Base-by-base conservation (phyloP, 2,888 invertebrate species). In the Lasioglossum vierecki region DNA sequence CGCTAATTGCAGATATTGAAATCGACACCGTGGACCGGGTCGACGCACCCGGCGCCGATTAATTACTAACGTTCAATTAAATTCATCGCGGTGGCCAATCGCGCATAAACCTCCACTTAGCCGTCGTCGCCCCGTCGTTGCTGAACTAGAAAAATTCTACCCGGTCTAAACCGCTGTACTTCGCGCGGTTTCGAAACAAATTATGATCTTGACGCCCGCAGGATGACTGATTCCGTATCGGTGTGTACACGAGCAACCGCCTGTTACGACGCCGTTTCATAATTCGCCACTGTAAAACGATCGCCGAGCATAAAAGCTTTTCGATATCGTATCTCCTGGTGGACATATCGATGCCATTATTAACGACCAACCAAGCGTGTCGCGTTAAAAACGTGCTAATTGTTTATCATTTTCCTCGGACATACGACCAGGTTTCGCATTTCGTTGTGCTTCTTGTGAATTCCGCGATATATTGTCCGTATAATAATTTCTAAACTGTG, bases 41-140 rank as follows among this genome's bases (percentile, higher is more conserved):
- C 85, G 68, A 79, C 76, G 76, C 68, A 76, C 66, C 82, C 22
- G 18, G 68, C 57, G 73, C 82, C 85, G 75, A 83, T 85, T 86
- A 86, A 87, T 87, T 86, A 79, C 70, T 1, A 79, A 77, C 86
- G 83, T 87, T 86, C 86, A 78, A 80, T 86, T 87, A 85, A 78
- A 87, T 87, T 73, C 85, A 83, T 87, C 86, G 35, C 63, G 72
- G 78, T 75, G 75, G 9, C 80, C 85, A 76, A 83, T 85, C 79
- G 80, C 79, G 86, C 86, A 74, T 86, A 70, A 83, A 83, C 83
- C 77, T 71, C 71, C 83, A 76, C 76, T 83, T 76, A 79, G 15
- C 44, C 68, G 68, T 5, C 41, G 22, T 39, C 66, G 53, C 5
- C 53, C 53, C 22, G 22, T 22, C 22, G 22, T 22, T 9, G 53